These are phyloP conservation scores for Pseudomyrmex sp. DNA, from an alignment of 1,140 invertebrate species.

Conservation along the genomic window DNA sequence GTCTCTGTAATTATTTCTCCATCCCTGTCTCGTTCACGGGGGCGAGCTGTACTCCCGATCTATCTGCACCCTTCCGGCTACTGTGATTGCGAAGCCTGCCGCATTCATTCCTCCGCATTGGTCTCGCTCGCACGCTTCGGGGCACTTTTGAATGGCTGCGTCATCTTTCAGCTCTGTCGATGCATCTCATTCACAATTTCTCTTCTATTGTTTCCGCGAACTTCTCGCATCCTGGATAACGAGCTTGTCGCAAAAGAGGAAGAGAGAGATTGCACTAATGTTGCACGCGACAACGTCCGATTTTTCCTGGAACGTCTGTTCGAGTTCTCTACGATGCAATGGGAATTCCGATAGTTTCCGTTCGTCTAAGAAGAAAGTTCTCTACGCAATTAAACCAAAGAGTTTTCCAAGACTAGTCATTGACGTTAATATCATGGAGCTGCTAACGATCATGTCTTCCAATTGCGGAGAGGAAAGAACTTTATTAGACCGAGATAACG, in stretches of 20 bases:
- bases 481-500: conserved; percentile 37
- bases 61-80: conserved; percentile 81
- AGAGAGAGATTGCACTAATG: no score
- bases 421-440: conserved; percentile 39
- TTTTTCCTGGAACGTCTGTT: background rate
- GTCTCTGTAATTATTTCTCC: conserved; percentile 84
- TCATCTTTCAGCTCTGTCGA: conserved; percentile 65
- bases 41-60: conserved; percentile 30
- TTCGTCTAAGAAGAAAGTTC: background rate
- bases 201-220: conserved; percentile 47
- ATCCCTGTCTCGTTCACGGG: conserved; percentile 75
- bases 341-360: background rate
- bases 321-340: background rate
- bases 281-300: background rate
- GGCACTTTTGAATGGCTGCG: conserved; percentile 70
- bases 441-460: conserved; percentile 29
- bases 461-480: conserved; percentile 28
- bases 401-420: conserved; percentile 23
- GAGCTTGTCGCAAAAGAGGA: background rate
- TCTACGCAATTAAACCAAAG: background rate
- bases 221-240: conserved; percentile 20
- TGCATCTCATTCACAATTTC: conserved; percentile 62
- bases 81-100: conserved; percentile 75
- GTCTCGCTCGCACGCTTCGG: conserved; percentile 66
- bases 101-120: conserved; percentile 59